Percentiles rank a stretch among this genome's conserved stretches.
These are phyloP conservation scores for Drosophila paramelanica DNA, from an alignment of 2,888 invertebrate genomes.

Conservation along the genomic window DNA sequence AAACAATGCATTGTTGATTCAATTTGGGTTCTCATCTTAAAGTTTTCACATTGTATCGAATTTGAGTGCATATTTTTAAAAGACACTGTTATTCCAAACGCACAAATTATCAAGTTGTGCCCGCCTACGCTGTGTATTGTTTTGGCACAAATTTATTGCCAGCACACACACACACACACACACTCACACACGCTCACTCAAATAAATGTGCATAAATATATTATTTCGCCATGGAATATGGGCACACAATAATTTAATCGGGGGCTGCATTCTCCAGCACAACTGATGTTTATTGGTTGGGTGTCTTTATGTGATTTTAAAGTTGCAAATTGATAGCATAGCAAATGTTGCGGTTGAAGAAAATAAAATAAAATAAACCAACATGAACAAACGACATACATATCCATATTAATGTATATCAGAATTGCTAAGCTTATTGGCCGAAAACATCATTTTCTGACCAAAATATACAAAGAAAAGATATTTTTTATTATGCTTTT, in stretches of 20 bases:
- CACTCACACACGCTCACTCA: background rate
- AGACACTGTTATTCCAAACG: background rate
- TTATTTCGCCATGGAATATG: conserved; percentile 10
- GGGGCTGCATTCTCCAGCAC: conserved; percentile 1
- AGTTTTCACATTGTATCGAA: background rate
- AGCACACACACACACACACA: background rate
- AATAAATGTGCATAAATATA: conserved; percentile 3
- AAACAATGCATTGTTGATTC: background rate
- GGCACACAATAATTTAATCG: conserved; percentile 19
- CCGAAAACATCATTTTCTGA: background rate
- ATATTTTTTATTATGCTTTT: no score
- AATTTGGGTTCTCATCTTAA: background rate
- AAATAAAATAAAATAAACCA: conserved; percentile 8
- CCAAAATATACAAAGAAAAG: no score
- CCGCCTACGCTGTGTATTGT: background rate
- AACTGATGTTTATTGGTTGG: conserved; percentile 28
- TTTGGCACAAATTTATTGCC: background rate
- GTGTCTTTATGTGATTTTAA: conserved; percentile 28
- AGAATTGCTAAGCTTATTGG: background rate
- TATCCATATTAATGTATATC: background rate
- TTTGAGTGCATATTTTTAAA: conserved; percentile 1
- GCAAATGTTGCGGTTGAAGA: conserved; percentile 33
- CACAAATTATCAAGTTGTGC: background rate
- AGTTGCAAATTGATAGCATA: conserved; percentile 44
- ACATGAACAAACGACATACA: background rate